These are phyloP conservation scores for Anarhynchus alexandrinus DNA, from an alignment of 2,113 vertebrate species.

Conservation along the genomic window DNA sequence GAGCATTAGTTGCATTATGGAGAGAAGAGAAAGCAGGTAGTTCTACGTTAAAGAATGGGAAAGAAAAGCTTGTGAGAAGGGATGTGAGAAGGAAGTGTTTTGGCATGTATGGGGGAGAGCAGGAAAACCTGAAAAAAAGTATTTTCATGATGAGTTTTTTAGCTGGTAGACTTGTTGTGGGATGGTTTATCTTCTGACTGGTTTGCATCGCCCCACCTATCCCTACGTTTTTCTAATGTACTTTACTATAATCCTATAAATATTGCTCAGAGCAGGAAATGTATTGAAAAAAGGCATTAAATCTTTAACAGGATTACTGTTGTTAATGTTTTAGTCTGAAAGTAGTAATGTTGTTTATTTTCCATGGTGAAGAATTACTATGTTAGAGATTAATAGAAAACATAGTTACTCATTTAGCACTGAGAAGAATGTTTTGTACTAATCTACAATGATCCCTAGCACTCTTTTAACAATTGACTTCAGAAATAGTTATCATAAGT, in stretches of 20 bases:
- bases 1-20: not conserved
- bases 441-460: not conserved
- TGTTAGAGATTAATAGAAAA: conserved; percentile 2
- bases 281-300: not conserved
- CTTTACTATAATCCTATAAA: not conserved
- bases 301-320: not conserved
- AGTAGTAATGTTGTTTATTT: not conserved
- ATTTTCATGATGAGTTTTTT: not conserved
- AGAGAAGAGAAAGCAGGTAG: not conserved
- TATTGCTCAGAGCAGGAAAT: not conserved
- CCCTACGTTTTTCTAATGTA: not conserved
- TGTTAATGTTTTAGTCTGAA: conserved; percentile 1
- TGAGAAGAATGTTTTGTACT: not conserved
- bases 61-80: not conserved
- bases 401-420: not conserved
- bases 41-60: not conserved
- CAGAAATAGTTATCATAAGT: not conserved
- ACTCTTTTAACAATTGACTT: not conserved
- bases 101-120: not conserved
- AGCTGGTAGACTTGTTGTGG: not conserved
- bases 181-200: not conserved
- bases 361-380: not conserved
- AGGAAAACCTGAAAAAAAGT: not conserved
- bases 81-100: not conserved
- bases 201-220: not conserved